Evolutionary conservation across 1,140 invertebrate genomes (phyloP).

Genomic region (Schlechtendalia chinensis): DNA sequence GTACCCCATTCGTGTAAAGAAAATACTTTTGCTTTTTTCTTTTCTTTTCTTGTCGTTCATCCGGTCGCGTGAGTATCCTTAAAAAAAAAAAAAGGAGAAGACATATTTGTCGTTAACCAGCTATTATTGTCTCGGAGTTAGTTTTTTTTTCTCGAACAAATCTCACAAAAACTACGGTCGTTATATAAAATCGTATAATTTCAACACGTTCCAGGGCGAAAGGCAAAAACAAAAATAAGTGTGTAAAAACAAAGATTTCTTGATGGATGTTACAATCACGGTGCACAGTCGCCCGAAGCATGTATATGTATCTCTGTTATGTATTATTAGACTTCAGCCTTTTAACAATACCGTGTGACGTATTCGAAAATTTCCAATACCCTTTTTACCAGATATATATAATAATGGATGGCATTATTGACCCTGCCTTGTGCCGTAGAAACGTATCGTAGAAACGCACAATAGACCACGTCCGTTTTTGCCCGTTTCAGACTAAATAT

Average conservation of each 20-base stretch:
- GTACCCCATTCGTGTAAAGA: background rate
- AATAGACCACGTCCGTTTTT: background rate
- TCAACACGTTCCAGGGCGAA: background rate
- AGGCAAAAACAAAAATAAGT: background rate
- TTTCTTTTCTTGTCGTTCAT: no score
- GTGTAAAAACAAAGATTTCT: background rate
- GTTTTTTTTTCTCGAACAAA: background rate
- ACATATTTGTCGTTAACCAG: background rate
- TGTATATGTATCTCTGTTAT: background rate
- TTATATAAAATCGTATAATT: background rate
- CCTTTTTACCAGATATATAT: background rate
- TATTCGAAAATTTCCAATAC: background rate
- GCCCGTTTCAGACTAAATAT: background rate
- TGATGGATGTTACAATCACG: slow-evolving; percentile 3
- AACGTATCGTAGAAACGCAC: background rate
- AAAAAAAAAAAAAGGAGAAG: background rate
- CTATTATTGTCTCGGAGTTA: background rate
- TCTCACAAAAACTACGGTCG: background rate
- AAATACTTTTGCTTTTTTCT: background rate
- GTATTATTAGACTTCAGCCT: slow-evolving; percentile 1
- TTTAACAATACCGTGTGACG: background rate
- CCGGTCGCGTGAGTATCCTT: background rate
- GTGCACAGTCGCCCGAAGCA: background rate
- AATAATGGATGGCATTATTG: no score
- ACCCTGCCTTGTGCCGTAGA: no score